phyloP scores from a whole-genome alignment of 2,888 invertebrate genomes.

The Slavum lentiscoides region DNA sequence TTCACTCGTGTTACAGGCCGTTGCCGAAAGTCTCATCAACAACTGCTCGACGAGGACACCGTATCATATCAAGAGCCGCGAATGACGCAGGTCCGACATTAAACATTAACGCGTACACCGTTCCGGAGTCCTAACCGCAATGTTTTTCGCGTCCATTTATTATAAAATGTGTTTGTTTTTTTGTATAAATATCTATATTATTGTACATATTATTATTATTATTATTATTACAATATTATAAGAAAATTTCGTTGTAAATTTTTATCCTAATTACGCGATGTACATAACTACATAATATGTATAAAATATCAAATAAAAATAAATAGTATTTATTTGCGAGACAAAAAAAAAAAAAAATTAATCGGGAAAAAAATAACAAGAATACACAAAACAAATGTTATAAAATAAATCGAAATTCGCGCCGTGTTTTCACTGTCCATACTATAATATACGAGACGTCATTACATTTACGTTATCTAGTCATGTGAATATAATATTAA shows the following conservation, averaged over 20 bases:
- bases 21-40: conserved; percentile 32
- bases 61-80: conserved; percentile 1
- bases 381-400: not conserved
- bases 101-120: not conserved
- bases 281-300: conserved; percentile 32
- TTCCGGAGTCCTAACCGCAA: conserved; percentile 23
- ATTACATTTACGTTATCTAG: conserved; percentile 29
- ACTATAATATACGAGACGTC: conserved; percentile 8
- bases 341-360: conserved; percentile 1
- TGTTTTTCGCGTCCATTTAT: conserved; percentile 6
- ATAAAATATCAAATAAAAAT: not conserved
- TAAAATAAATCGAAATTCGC: conserved; percentile 3
- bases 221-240: not conserved
- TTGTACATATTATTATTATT: conserved; percentile 7
- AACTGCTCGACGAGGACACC: conserved; percentile 29
- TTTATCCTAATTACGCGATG: conserved; percentile 37
- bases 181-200: conserved; percentile 13
- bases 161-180: conserved; percentile 1
- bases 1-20: conserved; percentile 22
- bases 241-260: conserved; percentile 32
- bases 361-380: not conserved
- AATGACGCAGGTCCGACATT: conserved; percentile 27
- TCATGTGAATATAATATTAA: conserved; percentile 32
- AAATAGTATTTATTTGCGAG: not conserved
- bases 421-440: not conserved